Base-by-base conservation (phyloP, 2,888 invertebrate genomes). In the Agrotis puta region DNA sequence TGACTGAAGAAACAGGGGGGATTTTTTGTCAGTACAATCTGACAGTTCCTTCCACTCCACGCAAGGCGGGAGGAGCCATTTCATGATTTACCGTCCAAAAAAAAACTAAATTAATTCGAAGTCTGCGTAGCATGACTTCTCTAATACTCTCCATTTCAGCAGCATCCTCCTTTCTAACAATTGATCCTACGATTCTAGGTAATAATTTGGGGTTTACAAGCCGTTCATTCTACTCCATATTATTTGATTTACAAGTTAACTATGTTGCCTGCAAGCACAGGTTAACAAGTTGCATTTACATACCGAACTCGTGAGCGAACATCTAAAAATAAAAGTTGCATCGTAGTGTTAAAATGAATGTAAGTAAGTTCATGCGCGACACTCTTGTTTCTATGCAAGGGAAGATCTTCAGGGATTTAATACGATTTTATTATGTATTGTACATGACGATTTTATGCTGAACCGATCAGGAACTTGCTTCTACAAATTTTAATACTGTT, bases 311-410 rank as follows among this genome's bases (percentile, higher is more conserved):
- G 88, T 88, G 88, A 89, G 89, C 82, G 84, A 87, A 87, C 88
- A 87, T 90, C 93, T 94, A 93, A 93, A 94, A 94, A 94, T 94
- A 94, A 92, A 92, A 91, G 88, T 89, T 89, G 92, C 89, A 89
- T 76, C 77, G 74, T 80, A 81, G 86, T 87, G 87, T 89, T 88
- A 87, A 89, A 88, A 89, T 85, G 68, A 77, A 79, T 77, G 76
- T 76, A 81, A 70, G 76, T 74, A 82, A 77, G 72, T 75, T 63
- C 50, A 51, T 70, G 70, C 65, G 78, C 77, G 81, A 79, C 78
- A 81, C 73, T 81, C 70, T 80, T 74, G 68, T 74, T 67, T 79
- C 80, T 79, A 85, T 79, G 74, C 62, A 43, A 63, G 59, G 24
- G 59, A 63, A 54, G 51, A 57, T 59, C 63, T 43, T 24, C 4